phyloP scores from a whole-genome alignment of 2,113 vertebrate species.

The Mesoclemmys tuberculata region DNA sequence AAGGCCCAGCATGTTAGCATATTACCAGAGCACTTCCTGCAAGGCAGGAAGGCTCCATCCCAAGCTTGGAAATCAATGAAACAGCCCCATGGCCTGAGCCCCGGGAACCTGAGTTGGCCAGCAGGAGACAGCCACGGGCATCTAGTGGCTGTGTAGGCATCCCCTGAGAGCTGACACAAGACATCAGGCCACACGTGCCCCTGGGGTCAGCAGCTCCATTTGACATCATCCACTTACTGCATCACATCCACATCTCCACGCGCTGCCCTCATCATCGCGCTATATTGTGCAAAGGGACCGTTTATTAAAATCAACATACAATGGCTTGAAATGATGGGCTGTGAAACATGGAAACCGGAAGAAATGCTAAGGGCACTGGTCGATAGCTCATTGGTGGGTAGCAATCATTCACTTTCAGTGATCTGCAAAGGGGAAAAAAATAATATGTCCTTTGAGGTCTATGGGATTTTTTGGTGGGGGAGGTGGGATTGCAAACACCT shows the following conservation, averaged over 20 bases:
- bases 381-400: no score
- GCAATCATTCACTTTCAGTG: not conserved
- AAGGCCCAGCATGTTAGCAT: not conserved
- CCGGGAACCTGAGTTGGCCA: no score
- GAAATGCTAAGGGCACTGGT: not conserved
- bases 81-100: no score
- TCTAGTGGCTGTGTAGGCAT: no score
- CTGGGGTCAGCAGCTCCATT: not conserved
- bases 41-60: no score
- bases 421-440: not conserved
- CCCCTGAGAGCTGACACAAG: not conserved
- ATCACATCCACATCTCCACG: not conserved
- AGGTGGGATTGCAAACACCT: not conserved
- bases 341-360: not conserved
- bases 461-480: no score
- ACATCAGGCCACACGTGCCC: not conserved
- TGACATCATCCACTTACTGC: not conserved
- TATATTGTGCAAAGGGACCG: no score
- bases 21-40: not conserved
- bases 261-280: no score
- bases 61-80: no score
- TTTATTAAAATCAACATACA: no score
- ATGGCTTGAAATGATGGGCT: not conserved
- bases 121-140: no score
- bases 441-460: not conserved